Evolutionary conservation across 2,113 vertebrate species (phyloP).

Genomic region (Phalacrocorax carbo): DNA sequence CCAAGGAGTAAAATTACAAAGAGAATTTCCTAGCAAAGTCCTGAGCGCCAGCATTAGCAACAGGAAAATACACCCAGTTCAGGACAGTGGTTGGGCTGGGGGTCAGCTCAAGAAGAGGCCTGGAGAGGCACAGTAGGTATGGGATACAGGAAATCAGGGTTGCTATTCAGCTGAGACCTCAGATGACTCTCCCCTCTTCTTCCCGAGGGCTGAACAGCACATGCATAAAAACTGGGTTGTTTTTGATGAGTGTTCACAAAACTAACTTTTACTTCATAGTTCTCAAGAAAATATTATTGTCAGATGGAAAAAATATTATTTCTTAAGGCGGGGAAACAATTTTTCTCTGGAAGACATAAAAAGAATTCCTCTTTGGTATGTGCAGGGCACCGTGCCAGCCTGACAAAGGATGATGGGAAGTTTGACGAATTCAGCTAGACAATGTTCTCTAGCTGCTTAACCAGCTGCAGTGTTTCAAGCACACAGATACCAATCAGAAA

Average conservation of each 20-base stretch:
- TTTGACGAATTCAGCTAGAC: neutral
- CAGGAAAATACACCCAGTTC: neutral
- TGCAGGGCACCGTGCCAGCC: neutral
- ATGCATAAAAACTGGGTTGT: neutral
- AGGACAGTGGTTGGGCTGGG: neutral
- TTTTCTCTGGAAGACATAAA: neutral
- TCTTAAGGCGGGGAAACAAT: neutral
- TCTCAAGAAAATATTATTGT: neutral
- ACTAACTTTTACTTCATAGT: neutral
- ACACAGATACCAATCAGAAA: neutral
- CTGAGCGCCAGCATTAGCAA: neutral
- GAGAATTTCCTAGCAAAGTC: neutral
- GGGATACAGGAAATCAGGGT: neutral
- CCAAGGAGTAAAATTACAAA: neutral
- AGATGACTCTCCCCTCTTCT: neutral
- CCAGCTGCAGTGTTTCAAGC: neutral
- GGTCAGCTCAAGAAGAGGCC: neutral
- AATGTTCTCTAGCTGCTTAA: neutral
- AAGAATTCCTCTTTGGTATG: neutral
- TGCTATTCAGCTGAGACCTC: neutral
- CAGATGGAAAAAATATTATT: neutral
- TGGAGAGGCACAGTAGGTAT: neutral
- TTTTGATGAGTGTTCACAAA: neutral
- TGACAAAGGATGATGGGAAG: neutral
- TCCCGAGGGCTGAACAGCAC: neutral